phyloP scores from a whole-genome alignment of 2,113 vertebrate genomes.

The Emydocephalus ijimae region DNA sequence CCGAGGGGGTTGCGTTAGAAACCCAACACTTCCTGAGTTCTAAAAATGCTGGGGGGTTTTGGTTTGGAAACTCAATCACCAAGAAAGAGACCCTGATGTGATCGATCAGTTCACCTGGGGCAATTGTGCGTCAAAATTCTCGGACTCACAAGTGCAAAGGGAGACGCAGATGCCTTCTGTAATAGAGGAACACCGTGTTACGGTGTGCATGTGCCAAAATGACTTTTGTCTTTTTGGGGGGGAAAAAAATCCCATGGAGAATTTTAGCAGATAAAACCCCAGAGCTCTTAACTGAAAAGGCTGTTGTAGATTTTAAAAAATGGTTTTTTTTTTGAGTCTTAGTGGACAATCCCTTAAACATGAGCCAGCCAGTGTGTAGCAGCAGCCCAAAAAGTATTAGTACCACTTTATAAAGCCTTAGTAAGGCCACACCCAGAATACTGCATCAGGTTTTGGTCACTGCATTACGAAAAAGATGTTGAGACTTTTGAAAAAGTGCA shows the following conservation, averaged over 20 bases:
- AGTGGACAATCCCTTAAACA: background rate
- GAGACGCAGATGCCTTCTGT: background rate
- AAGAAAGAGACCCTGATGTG: background rate
- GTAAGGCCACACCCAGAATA: too few relatives aligned
- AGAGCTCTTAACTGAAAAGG: constrained; percentile 9
- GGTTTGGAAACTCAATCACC: background rate
- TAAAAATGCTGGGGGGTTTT: background rate
- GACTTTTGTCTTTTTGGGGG: background rate
- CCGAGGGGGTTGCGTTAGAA: background rate
- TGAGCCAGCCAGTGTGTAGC: too few relatives aligned
- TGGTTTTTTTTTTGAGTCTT: too few relatives aligned
- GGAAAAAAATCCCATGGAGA: background rate
- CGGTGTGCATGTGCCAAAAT: too few relatives aligned
- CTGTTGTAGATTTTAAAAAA: background rate
- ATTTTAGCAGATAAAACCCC: constrained; percentile 14
- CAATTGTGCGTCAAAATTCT: background rate
- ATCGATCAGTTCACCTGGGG: accelerated
- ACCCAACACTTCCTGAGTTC: background rate
- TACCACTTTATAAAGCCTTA: too few relatives aligned
- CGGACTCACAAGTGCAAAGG: background rate
- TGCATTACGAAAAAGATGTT: too few relatives aligned
- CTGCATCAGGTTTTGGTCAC: too few relatives aligned
- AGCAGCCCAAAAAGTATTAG: too few relatives aligned
- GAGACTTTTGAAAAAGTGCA: too few relatives aligned
- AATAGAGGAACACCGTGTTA: background rate